phyloP scores from a whole-genome alignment of 2,113 vertebrate species.

The Phyllostomus hastatus region DNA sequence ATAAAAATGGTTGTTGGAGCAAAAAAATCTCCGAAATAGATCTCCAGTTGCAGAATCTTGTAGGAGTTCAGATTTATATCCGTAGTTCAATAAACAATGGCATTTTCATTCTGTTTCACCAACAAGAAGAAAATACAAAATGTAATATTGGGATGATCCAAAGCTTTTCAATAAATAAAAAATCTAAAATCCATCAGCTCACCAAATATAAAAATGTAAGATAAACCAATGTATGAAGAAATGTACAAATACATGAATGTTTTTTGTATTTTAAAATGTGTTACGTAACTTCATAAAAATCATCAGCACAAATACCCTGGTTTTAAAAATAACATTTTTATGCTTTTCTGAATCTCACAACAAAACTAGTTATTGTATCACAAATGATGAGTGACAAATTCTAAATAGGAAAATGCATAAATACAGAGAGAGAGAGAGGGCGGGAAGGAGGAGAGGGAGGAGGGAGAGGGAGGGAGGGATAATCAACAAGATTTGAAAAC shows the following conservation, averaged over 20 bases:
- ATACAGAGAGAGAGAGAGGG: too few relatives aligned
- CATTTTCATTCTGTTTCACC: background rate
- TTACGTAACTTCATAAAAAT: background rate
- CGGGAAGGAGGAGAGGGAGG: fast-evolving
- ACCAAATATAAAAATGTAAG: background rate
- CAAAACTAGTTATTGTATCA: background rate
- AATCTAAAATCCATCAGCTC: background rate
- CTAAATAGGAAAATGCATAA: background rate
- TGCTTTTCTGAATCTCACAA: background rate
- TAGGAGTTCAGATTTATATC: background rate
- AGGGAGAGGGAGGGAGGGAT: too few relatives aligned
- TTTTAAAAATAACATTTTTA: background rate
- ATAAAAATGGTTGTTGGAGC: background rate
- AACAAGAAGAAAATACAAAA: constrained; percentile 24
- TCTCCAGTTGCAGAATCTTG: background rate
- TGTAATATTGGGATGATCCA: background rate
- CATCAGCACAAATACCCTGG: background rate
- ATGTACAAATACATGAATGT: background rate
- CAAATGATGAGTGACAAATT: background rate
- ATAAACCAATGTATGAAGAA: background rate
- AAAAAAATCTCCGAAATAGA: constrained; percentile 17
- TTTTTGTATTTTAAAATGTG: background rate
- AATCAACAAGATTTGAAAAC: background rate
- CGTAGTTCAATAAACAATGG: background rate
- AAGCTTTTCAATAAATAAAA: constrained; percentile 17